Evolutionary conservation across 2,113 vertebrate species (phyloP), one percentile per base, ranked within the genome.

Genomic region (Lophochroa leadbeateri): DNA sequence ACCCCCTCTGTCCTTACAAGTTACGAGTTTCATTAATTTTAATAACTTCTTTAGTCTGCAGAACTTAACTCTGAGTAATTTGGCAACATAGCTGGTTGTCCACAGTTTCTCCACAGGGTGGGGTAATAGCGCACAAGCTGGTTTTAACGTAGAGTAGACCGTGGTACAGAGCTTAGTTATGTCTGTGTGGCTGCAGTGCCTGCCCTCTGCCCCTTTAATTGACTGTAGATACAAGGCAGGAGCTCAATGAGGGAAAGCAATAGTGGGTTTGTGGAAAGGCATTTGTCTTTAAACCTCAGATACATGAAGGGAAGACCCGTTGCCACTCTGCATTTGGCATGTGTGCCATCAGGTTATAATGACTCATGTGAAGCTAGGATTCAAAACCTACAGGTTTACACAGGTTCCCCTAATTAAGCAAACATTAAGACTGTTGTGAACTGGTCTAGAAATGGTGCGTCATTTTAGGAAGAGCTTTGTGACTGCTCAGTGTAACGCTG

Each of bases 181-280:
- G 28, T 53, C 17, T 5, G 37, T 8, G 15, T 29, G 75, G 33
- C 74, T 57, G 78, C 79, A 33, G 61, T 3, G 19, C 4, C 57
- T 77, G 57, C 65, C 4, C 2, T 3, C 29, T 21, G 57, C 50
- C 58, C 74, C 17, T 57, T n/a, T 18, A 28, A 20, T 5, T 16
- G 5, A 17, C 27, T 72, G 7, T 13, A 9, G 24, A 6, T 35
- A 9, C 21, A 4, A 0, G 2, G 47, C 61, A 76, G 85, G 70
- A 68, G 20, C 19, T 23, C 1, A 1, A 1, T 5, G 60, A 63
- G 25, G 53, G 71, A 39, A 27, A 1, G 24, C 52, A 28, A 0
- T 1, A 27, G 20, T 7, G 53, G 25, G 15, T 35, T 24, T 87
- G 49, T 37, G 53, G 57, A 21, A 87, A 70, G 58, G 43, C 39